Conservation (phyloP, 2,797 vertebrate species). For the Catostomus latipinnis region DNA sequence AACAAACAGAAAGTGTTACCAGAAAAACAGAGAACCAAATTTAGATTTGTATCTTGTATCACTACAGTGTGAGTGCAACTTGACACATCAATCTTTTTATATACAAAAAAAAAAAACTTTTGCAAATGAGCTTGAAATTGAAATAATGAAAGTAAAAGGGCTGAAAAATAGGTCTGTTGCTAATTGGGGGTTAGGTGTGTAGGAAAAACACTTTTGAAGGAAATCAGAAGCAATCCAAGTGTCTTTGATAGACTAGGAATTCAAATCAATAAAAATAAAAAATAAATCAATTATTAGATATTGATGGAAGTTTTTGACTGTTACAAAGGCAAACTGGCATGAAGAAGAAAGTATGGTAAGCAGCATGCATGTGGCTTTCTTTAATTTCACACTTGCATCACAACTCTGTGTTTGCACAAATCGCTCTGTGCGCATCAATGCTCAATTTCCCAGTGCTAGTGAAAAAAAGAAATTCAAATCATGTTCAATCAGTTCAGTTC, state of each 20-base stretch:
- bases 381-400: slow-evolving; percentile 52
- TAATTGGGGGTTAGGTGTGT: background rate
- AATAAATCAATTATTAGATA: background rate
- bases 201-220: background rate
- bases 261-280: background rate
- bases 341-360: slow-evolving; percentile 19
- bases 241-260: background rate
- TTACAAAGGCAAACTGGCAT: background rate
- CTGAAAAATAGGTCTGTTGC: background rate
- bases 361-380: slow-evolving; percentile 36
- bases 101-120: no score
- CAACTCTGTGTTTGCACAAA: slow-evolving; percentile 30
- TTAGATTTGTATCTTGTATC: no score
- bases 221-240: background rate
- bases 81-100: no score
- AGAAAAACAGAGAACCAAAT: no score
- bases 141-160: background rate
- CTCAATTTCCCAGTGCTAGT: slow-evolving; percentile 37
- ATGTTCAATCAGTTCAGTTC: background rate
- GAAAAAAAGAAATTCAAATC: slow-evolving; percentile 37
- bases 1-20: no score
- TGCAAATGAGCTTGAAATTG: background rate
- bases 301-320: slow-evolving; percentile 19
- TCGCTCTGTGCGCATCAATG: slow-evolving; percentile 19
- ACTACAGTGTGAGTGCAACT: background rate